These are phyloP conservation scores for Endomychus coccineus DNA, from an alignment of 2,888 invertebrate genomes.

Conservation along the genomic window DNA sequence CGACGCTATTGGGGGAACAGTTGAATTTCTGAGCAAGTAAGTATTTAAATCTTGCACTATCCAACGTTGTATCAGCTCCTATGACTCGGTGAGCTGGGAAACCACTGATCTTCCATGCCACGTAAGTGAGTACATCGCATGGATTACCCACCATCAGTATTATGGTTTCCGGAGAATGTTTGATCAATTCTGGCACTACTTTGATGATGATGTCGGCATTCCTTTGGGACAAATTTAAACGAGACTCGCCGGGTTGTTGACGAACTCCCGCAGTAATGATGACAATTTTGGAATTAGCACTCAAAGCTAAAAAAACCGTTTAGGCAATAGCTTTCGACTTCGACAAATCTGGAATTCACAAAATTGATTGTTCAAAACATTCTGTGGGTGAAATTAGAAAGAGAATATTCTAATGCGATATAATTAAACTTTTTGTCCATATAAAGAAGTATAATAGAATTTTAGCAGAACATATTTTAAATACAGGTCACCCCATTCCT, in stretches of 20 bases:
- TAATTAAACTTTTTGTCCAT: too few species aligned
- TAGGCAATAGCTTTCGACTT: too few species aligned
- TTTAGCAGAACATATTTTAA: too few species aligned
- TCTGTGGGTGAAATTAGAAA: too few species aligned
- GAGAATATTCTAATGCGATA: too few species aligned
- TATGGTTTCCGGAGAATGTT: constrained; percentile 73
- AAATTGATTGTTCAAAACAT: too few species aligned
- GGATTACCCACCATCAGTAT: constrained; percentile 81
- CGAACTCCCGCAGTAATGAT: constrained; percentile 82
- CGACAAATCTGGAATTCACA: too few species aligned
- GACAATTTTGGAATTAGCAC: constrained; percentile 73
- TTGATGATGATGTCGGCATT: constrained; percentile 77
- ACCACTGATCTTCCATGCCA: constrained; percentile 83
- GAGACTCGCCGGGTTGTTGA: constrained; percentile 74
- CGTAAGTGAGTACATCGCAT: constrained; percentile 80
- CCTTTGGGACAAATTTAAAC: constrained; percentile 73
- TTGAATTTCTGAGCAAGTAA: constrained; percentile 67
- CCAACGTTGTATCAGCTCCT: constrained; percentile 82
- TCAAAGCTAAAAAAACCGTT: too few species aligned
- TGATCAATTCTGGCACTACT: constrained; percentile 68
- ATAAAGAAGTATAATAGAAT: too few species aligned
- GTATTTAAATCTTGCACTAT: constrained; percentile 79
- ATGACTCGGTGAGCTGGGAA: constrained; percentile 75
- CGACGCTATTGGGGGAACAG: constrained; percentile 71
- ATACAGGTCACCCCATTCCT: too few species aligned